Percentiles rank a stretch among this genome's conserved stretches.
phyloP scores from a whole-genome alignment of 2,113 vertebrate genomes.

The Limanda limanda region DNA sequence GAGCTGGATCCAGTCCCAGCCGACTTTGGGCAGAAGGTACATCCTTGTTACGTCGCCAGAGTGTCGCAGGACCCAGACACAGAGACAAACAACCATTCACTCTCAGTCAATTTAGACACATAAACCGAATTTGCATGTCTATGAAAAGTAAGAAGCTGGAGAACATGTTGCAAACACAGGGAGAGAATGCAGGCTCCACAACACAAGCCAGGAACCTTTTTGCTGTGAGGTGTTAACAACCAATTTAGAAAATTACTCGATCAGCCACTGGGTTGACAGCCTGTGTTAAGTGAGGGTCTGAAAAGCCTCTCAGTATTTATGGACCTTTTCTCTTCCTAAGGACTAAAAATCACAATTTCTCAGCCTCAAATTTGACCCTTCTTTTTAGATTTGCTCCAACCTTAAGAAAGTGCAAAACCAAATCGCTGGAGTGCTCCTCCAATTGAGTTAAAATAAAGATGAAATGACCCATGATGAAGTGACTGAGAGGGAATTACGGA shows the following conservation, averaged over 20 bases:
- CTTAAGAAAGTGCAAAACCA: slow-evolving; percentile 8
- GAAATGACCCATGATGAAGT: slow-evolving; percentile 25
- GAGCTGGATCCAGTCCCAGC: neutral
- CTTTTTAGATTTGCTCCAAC: neutral
- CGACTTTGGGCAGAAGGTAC: neutral
- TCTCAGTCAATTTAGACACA: neutral
- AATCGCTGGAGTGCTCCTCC: slow-evolving; percentile 6
- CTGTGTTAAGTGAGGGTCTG: neutral
- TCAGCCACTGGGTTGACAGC: no score
- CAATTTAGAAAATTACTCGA: no score
- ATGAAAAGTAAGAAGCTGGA: no score
- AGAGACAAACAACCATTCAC: neutral
- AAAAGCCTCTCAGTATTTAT: neutral
- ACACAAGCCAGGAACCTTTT: no score
- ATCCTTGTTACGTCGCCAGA: neutral
- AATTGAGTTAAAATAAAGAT: slow-evolving; percentile 17
- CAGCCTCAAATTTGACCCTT: neutral
- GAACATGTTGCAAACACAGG: no score
- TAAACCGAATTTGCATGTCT: neutral
- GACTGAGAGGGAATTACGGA: slow-evolving; percentile 13
- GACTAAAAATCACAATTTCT: neutral
- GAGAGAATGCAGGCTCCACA: no score
- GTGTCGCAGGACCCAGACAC: neutral
- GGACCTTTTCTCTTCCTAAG: no score
- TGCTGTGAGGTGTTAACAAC: no score